Conservation (phyloP, 1,140 invertebrate species). For the Aphelenchoides fujianensis region DNA sequence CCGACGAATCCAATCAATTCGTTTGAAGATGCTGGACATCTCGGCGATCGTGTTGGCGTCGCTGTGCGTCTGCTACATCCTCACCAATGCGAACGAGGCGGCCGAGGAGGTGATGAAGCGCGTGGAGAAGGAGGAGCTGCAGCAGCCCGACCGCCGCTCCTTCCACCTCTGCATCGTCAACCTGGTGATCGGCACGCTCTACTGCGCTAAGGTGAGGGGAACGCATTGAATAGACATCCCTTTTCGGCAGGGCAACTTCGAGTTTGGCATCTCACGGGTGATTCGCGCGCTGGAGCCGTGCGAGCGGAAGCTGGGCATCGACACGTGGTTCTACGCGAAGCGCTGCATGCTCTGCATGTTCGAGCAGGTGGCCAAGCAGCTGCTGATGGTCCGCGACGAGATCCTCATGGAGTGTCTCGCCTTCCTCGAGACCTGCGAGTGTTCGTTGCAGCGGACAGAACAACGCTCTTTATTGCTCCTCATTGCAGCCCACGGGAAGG, state of each 20-base stretch:
- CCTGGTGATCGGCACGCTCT: conserved; percentile 92
- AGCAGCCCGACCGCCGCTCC: conserved; percentile 80
- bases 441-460: conserved; percentile 63
- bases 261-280: conserved; percentile 95
- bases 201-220: conserved; percentile 77
- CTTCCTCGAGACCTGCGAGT: conserved; percentile 85
- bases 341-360: conserved; percentile 86
- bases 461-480: conserved; percentile 4
- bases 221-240: conserved; percentile 5
- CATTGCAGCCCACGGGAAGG: conserved; percentile 71
- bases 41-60: conserved; percentile 96
- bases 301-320: conserved; percentile 87
- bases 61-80: conserved; percentile 96
- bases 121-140: conserved; percentile 96
- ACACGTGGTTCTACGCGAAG: conserved; percentile 96
- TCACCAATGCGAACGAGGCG: conserved; percentile 97
- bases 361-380: conserved; percentile 74
- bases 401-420: conserved; percentile 81
- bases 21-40: conserved; percentile 79
- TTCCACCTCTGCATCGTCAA: conserved; percentile 98
- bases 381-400: conserved; percentile 78
- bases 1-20: conserved; percentile 58
- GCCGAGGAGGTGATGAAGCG: conserved; percentile 97
- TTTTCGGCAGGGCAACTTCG: conserved; percentile 79
- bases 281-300: conserved; percentile 93